These are phyloP conservation scores for Chrysaora quinquecirrha DNA, from an alignment of 30 jellyfish, hydroid and myxozoan genomes.

Conservation along the genomic window DNA sequence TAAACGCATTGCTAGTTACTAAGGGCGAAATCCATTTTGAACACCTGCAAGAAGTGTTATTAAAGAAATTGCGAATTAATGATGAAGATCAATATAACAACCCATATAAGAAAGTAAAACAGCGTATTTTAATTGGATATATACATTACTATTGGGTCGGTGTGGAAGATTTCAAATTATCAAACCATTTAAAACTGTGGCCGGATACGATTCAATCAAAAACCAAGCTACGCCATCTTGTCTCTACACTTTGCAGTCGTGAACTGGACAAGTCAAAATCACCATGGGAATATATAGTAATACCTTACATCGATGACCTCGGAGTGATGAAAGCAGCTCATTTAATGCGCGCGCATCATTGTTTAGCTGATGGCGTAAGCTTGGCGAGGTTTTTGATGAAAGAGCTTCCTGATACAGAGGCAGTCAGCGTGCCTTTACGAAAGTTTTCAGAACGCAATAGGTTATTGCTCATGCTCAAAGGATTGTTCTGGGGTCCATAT, in stretches of 20 bases:
- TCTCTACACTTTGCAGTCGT: conserved; percentile 45
- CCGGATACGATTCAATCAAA: conserved; percentile 35
- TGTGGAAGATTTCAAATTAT: conserved; percentile 39
- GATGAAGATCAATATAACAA: conserved; percentile 10
- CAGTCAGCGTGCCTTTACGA: conserved; percentile 46
- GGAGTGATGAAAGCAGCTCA: conserved; percentile 63
- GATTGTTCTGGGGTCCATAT: conserved; percentile 73
- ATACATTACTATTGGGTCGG: conserved; percentile 76
- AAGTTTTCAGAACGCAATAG: conserved; percentile 71
- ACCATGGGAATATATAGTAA: conserved; percentile 79
- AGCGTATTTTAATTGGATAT: conserved; percentile 52
- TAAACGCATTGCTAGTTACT: conserved; percentile 57
- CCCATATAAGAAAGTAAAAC: conserved; percentile 35
- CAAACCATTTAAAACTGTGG: conserved; percentile 68
- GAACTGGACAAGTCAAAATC: conserved; percentile 56
- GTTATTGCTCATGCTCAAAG: conserved; percentile 46
- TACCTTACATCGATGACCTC: conserved; percentile 59
- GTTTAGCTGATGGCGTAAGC: conserved; percentile 88
- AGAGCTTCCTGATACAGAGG: conserved; percentile 62
- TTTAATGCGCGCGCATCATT: conserved; percentile 74
- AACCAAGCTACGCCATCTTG: conserved; percentile 19
- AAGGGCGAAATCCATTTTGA: conserved; percentile 65
- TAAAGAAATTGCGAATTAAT: conserved; percentile 21
- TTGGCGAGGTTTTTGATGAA: conserved; percentile 54
- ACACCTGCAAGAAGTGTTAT: conserved; percentile 11